phyloP scores from a whole-genome alignment of 1,140 invertebrate species.

The Sinella curviseta region DNA sequence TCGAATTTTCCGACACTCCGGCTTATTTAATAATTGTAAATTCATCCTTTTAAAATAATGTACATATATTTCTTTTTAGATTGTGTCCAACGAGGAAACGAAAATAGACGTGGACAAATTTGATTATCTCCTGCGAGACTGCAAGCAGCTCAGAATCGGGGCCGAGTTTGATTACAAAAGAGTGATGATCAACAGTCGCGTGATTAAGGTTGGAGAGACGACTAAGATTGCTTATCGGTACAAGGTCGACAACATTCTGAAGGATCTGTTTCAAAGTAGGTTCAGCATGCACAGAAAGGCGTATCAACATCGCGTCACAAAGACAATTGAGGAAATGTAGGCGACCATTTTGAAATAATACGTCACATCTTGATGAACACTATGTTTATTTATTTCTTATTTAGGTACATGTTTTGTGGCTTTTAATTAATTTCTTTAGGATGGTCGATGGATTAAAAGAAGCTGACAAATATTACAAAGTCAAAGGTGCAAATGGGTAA shows the following conservation, averaged over 20 bases:
- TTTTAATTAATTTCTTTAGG: no score
- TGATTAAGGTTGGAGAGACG: slow-evolving; percentile 24
- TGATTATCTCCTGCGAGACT: slow-evolving; percentile 69
- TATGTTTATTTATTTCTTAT: no score
- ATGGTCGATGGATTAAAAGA: no score
- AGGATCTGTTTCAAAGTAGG: slow-evolving; percentile 40
- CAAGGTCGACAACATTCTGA: slow-evolving; percentile 36
- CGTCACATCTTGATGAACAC: no score
- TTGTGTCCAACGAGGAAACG: slow-evolving; percentile 61
- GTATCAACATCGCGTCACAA: slow-evolving; percentile 59
- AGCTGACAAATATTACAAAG: no score
- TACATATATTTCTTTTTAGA: not conserved
- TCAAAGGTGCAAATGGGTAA: no score
- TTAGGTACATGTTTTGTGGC: no score
- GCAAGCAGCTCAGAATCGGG: slow-evolving; percentile 57
- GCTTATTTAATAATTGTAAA: no score
- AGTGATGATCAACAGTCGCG: slow-evolving; percentile 45
- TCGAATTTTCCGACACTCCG: no score
- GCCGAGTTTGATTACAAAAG: slow-evolving; percentile 57
- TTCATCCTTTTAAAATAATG: slow-evolving; percentile 6
- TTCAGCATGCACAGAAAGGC: slow-evolving; percentile 57
- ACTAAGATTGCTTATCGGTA: slow-evolving; percentile 39
- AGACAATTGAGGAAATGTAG: slow-evolving; percentile 58
- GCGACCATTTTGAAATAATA: no score
- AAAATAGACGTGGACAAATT: slow-evolving; percentile 73